A percentile compares a stretch with the other conserved stretches of the same genome.
These are phyloP conservation scores for Muscicapa adusta DNA, from an alignment of 2,113 vertebrate species.

Conservation along the genomic window DNA sequence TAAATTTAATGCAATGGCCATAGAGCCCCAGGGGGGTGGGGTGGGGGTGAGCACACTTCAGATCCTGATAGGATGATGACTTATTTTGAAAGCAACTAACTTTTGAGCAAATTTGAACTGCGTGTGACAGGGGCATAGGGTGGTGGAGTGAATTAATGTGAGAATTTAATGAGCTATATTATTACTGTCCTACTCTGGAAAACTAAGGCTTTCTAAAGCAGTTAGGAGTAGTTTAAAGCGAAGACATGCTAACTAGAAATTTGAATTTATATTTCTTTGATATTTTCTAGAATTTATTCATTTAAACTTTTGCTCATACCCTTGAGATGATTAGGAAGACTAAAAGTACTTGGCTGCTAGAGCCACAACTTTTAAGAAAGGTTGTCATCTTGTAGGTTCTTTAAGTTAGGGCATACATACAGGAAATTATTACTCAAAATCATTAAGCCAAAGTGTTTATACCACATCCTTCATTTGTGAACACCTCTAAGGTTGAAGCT, in stretches of 20 bases:
- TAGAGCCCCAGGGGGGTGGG: background rate
- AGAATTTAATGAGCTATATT: constrained; percentile 22
- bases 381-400: background rate
- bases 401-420: background rate
- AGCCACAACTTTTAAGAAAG: background rate
- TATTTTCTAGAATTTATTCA: background rate
- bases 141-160: constrained; percentile 25
- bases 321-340: background rate
- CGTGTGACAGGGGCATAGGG: background rate
- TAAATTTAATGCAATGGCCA: constrained; percentile 55
- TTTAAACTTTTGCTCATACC: background rate
- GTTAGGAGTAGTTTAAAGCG: background rate
- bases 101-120: constrained; percentile 53
- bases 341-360: background rate
- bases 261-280: background rate
- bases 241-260: background rate
- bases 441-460: background rate
- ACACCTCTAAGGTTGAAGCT: accelerated
- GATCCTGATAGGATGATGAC: constrained; percentile 9
- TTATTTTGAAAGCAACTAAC: constrained; percentile 55
- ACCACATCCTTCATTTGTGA: background rate
- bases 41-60: background rate
- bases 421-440: background rate
- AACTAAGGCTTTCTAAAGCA: background rate
- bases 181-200: background rate